phyloP scores from a whole-genome alignment of 1,140 invertebrate genomes.

The Philopotamus ludificatus region DNA sequence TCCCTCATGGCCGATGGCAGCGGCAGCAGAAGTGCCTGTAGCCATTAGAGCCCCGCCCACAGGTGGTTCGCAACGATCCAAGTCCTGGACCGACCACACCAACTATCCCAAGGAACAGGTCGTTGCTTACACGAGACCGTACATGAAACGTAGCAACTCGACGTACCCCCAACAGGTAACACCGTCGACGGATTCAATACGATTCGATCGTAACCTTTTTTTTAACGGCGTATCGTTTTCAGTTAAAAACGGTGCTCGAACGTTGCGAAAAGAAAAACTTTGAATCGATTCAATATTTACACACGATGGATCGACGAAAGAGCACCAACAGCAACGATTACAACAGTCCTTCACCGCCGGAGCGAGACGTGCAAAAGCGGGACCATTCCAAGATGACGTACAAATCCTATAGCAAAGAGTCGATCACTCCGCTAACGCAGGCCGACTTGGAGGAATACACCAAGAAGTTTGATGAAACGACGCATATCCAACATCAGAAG shows the following conservation, averaged over 20 bases:
- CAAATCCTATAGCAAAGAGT: constrained; percentile 23
- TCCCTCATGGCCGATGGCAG: constrained; percentile 73
- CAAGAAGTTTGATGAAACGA: constrained; percentile 60
- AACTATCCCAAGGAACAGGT: constrained; percentile 72
- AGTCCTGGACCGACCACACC: constrained; percentile 74
- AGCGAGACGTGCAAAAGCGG: constrained; percentile 53
- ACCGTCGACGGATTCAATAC: constrained; percentile 12
- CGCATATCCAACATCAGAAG: constrained; percentile 61
- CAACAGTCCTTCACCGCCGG: constrained; percentile 69
- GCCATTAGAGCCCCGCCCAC: constrained; percentile 56
- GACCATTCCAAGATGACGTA: constrained; percentile 27
- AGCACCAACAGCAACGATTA: constrained; percentile 70
- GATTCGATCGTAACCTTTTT: constrained; percentile 2
- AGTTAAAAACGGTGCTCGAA: constrained; percentile 75
- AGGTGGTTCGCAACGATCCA: constrained; percentile 62
- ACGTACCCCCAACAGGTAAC: constrained; percentile 65
- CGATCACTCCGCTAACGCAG: constrained; percentile 54
- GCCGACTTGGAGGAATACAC: constrained; percentile 72
- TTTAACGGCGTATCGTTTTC: constrained; percentile 42
- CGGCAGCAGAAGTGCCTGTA: constrained; percentile 52
- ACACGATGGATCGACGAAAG: constrained; percentile 59
- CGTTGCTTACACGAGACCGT: constrained; percentile 65
- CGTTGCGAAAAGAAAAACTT: constrained; percentile 69
- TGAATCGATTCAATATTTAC: constrained; percentile 61
- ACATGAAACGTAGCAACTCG: constrained; percentile 66